Base-by-base conservation (phyloP, 2,888 invertebrate genomes). In the Digitonthophagus gazella region DNA sequence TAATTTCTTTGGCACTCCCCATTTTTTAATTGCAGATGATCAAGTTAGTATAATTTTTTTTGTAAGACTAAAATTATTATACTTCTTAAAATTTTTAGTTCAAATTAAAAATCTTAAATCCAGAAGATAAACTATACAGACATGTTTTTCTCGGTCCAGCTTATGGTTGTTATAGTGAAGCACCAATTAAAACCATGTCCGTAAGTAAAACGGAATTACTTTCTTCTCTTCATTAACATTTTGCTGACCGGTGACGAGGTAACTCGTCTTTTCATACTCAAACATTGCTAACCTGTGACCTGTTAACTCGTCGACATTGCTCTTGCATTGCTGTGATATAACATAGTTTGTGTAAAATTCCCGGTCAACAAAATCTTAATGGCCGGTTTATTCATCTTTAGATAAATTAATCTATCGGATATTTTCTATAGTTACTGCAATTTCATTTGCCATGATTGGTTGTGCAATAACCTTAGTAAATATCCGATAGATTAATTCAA, bases 71-170 rank as follows among this genome's bases (percentile, higher is more conserved):
- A 15, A 15, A 44, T 54, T 28, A 66, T n/a, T 65, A 61, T 15
- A 61, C 8, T 61, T 64, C 28, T 19, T 61, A 22, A 63, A 67
- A 63, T 75, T 82, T 81, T 66, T 81, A 90, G 89, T 86, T 85
- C 78, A 93, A 93, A 81, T 89, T 89, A 76, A 91, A 90, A 79
- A 81, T 91, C 63, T 80, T 90, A 64, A 89, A 91, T 79, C 85
- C 87, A 66, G 80, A 81, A 1, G 89, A 89, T 0, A 88, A 87
- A 68, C 87, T 88, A 85, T 88, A 89, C n/a, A 82, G 89, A 69
- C 84, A 87, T n/a, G 89, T 90, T 1, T 82, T 86, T 28, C 82
- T 91, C 20, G 91, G 90, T 0, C 92, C 93, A n/a, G 86, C 88
- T 1, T 90, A 86, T 80, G 89, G 89, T 28, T 81, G 81, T 69